Base-by-base conservation (phyloP, 2,888 invertebrate genomes). In the Tiphia femorata region DNA sequence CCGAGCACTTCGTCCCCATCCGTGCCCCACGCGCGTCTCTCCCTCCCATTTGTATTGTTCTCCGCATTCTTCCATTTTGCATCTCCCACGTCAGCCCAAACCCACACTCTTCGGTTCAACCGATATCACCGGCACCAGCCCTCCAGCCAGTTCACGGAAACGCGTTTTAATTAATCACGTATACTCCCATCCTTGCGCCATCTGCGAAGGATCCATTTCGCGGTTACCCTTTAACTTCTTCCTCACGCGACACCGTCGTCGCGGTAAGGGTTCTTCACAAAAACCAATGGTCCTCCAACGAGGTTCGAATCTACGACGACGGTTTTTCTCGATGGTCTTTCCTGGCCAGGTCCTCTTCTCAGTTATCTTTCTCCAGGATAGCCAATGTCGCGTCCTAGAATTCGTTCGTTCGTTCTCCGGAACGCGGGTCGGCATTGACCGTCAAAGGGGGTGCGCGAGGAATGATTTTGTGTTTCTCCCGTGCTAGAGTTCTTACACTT, bases 161-260 rank as follows among this genome's bases (percentile, higher is more conserved):
- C 62, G 58, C 62, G 64, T 64, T 64, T 62, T 64, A 64, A 64
- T 64, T 64, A 64, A 64, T 64, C 62, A 59, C 59, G 30, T 42
- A 54, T 38, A 40, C 43, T 47, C 30, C 37, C 46, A 41, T 43
- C 43, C 59, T 59, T 33, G 63, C 56, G 47, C 59, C 64, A 64
- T 63, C 64, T 64, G 64, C 64, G 52, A 43, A 43, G 42, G 55
- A 63, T 64, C 58, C 52, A 6, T 14, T 29, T 17, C 21, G 35
- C 41, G 23, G 23, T 10, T 14, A 10, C 21, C n/a, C 25, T 3
- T 16, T 19, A 10, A 16, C 38, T 33, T 33, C 33, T 30, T 30
- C 30, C 7, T 29, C 6, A 2, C 33, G 12, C 19, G n/a, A n/a
- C n/a, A n/a, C n/a, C n/a, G n/a, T n/a, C n/a, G n/a, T n/a, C n/a